Evolutionary conservation across 2,888 invertebrate genomes (phyloP).

Genomic region (Hydropsyche betteni): DNA sequence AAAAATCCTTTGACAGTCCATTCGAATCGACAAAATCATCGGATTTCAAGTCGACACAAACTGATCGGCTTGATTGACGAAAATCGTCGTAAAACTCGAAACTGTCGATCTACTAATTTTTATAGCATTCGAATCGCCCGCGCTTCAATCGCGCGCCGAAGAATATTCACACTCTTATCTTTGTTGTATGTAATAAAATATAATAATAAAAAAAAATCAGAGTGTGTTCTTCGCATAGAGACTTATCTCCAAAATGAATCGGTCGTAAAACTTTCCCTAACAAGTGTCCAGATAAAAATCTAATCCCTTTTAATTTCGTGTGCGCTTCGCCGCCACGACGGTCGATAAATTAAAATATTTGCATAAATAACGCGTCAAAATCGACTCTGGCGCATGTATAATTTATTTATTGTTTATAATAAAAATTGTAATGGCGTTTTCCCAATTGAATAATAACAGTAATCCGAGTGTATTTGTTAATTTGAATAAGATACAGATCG

Average conservation of each 20-base stretch:
- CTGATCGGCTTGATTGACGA: not conserved
- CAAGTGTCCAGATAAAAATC: constrained; percentile 8
- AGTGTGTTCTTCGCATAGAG: not conserved
- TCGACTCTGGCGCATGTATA: no score
- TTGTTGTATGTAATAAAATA: no score
- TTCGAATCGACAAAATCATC: not conserved
- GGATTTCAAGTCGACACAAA: not conserved
- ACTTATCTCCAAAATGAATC: constrained; percentile 13
- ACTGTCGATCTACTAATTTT: constrained; percentile 18
- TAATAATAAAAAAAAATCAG: no score
- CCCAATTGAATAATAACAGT: no score
- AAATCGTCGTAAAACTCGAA: not conserved
- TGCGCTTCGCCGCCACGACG: not conserved
- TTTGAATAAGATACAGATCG: not conserved
- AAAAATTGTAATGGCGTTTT: no score
- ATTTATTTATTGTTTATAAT: no score
- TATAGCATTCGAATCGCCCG: not conserved
- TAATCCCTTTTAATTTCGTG: constrained; percentile 17
- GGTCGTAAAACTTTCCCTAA: constrained; percentile 21
- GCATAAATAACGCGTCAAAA: constrained; percentile 6
- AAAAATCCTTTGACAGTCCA: not conserved
- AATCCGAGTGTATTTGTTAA: no score
- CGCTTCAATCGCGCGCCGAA: not conserved
- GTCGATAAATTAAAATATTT: constrained; percentile 17
- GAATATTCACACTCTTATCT: no score